Evolutionary conservation across 2,888 invertebrate genomes (phyloP), one percentile per base, ranked within the genome.

Genomic region (Heteromurus nitidus): DNA sequence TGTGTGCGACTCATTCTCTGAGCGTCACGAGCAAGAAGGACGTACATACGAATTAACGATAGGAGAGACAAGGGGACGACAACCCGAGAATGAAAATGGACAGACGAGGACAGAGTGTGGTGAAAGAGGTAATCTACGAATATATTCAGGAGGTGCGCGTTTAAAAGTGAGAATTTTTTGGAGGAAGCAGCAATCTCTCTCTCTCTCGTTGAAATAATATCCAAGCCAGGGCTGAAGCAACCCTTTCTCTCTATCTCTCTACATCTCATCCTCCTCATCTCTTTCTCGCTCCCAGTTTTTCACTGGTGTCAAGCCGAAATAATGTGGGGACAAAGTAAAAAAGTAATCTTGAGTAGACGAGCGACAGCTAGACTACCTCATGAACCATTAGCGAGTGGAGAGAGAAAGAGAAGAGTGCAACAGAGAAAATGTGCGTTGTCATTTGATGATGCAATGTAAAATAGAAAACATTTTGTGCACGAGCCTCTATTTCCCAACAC

Each of bases 51-150:
- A 65, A 75, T 75, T 75, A 67, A 75, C 65, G 28, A 53, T 20
- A 64, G 70, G 44, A 70, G 16, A 69, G 70, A 77, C 69, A 77
- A 50, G 76, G n/a, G 36, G 69, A 67, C 68, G 69, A 77, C 68
- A 64, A 77, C 36, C 67, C 65, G 60, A 72, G 81, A 82, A 77
- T 77, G 73, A 82, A 82, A 76, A 81, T 75, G 73, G 69, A 75
- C 82, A 75, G 68, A 70, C 70, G 70, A 83, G 72, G 73, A 67
- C 72, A 77, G 60, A 77, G 42, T 75, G 73, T 82, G 80, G 53
- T 22, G 53, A 64, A 75, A 18, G 31, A 30, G 11, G 30, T 73
- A 31, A 60, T 72, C 42, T 24, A 16, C 65, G 44, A 22, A 31
- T 22, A 55, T 36, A 31, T 22, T 22, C 26, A 55, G 24, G 36